Base-by-base conservation (phyloP, 2,888 invertebrate species). In the Drosophila mulleri region DNA sequence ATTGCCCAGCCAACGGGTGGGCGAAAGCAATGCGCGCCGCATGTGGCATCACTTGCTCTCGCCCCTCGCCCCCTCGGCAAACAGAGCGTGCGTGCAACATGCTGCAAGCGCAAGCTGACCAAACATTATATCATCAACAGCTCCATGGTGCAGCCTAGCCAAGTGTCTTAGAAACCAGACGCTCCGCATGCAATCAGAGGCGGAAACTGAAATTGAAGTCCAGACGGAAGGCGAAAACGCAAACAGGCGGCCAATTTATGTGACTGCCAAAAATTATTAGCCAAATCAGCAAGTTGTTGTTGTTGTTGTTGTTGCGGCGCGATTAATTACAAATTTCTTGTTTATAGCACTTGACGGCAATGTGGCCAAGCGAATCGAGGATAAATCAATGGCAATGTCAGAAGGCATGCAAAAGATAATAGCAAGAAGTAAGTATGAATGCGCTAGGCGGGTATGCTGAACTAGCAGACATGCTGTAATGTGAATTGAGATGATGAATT, bases 371-470 rank as follows among this genome's bases (percentile, higher is more conserved):
- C 64, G 54, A 67, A 70, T 81, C 59, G 53, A 32, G 65, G 63
- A 89, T 84, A 84, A 84, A 84, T 84, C 89, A 84, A 89, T 89
- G 84, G 87, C 84, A 89, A 83, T 89, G 87, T 70, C 89, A 74
- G 63, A 29, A 66, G 16, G 74, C 61, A 32, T 7, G 59, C 61
- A 47, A 65, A 62, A 60, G 42, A 35, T 29, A 29, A 54, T 32
- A 18, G 29, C 8, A 29, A 32, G 50, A 50, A 58, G 39, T 23
- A 23, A 53, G 2, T n/a, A n/a, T 9, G 11, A 39, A 23, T 23
- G 53, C 23, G 11, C 16, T n/a, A n/a, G 9, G 2, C 2, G 16
- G 37, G 11, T 23, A n/a, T 53, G n/a, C 2, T 9, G 2, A 23
- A 39, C 53, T 53, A 3, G 37, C 1, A 53, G n/a, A 23, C 39